Conservation (phyloP, 2,888 invertebrate species). For the Trachelus stipa region DNA sequence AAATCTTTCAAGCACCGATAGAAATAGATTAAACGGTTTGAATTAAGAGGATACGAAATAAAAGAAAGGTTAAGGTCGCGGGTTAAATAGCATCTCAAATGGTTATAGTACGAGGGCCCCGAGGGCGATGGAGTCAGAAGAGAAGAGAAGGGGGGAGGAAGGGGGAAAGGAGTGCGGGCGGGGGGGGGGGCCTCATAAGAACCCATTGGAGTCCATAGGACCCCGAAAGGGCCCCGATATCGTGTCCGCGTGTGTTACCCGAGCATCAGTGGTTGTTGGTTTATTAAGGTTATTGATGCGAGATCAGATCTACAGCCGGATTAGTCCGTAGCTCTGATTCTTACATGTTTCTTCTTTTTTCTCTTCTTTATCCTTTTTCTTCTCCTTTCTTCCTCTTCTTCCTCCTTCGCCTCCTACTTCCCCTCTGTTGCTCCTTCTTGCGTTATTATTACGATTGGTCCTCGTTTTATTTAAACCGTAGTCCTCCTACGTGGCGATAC, state of each 20-base stretch:
- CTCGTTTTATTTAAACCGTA: neutral
- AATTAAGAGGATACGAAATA: no score
- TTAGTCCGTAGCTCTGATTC: constrained; percentile 48
- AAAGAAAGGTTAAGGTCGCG: constrained; percentile 33
- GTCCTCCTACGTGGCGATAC: constrained; percentile 3
- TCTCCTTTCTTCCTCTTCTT: constrained; percentile 5
- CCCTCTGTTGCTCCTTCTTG: neutral
- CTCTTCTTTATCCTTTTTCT: constrained; percentile 26
- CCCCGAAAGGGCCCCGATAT: constrained; percentile 26
- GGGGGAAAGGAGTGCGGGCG: constrained; percentile 15
- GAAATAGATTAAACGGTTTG: no score
- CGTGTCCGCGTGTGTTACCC: constrained; percentile 37
- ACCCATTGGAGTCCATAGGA: neutral
- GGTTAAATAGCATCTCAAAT: constrained; percentile 54
- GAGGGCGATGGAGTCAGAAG: constrained; percentile 35
- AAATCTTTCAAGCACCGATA: no score
- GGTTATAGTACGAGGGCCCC: constrained; percentile 48
- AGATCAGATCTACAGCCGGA: constrained; percentile 57
- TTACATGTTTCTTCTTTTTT: constrained; percentile 33
- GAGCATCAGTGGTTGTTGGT: constrained; percentile 53
- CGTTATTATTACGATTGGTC: constrained; percentile 5
- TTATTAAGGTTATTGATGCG: constrained; percentile 61
- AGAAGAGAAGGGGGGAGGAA: constrained; percentile 17
- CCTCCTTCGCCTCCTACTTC: constrained; percentile 9
- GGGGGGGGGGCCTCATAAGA: constrained; percentile 17